Base-by-base conservation (phyloP, 2,888 invertebrate genomes). In the Automeris io region DNA sequence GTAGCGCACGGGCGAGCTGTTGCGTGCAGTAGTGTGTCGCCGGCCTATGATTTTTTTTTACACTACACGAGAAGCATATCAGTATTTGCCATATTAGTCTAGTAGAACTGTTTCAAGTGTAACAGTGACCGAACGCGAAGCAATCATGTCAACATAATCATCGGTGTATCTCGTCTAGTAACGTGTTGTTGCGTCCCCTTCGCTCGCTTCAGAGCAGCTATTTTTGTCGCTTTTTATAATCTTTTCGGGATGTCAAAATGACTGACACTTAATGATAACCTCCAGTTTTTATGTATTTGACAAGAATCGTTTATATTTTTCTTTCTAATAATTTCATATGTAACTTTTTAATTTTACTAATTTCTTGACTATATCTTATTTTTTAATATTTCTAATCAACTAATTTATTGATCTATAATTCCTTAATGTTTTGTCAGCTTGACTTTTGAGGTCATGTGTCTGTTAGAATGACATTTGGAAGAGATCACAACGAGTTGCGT, bases 71-170 rank as follows among this genome's bases (percentile, higher is more conserved):
- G 57, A 56, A 70, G 77, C 80, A 82, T 81, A 81, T 81, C 81
- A 81, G 72, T 74, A 64, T 73, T 79, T 82, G 83, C 82, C 83
- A 83, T 83, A 82, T 78, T 83, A 83, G 82, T 58, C 65, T 77
- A 77, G 66, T 56, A 51, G 57, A 56, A 55, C 50, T 56, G 49
- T 59, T 45, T 44, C 58, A 61, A 56, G 51, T 46, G 51, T 47
- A 57, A 61, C 57, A 58, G 58, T 57, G 64, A 66, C 64, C 57
- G 57, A 62, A 54, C 49, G 51, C 58, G 65, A 73, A 80, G 78
- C 79, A 75, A 80, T 79, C 59, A 42, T 57, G 58, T 66, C 61
- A 60, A 81, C 79, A 77, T 81, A 75, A 78, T 81, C 79, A 78
- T 79, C 55, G 70, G 62, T 79, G 79, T 80, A 53, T 52, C 51